Percentiles rank a stretch among this genome's conserved stretches.
phyloP scores from a whole-genome alignment of 1,140 invertebrate genomes.

The Linepithema humile region DNA sequence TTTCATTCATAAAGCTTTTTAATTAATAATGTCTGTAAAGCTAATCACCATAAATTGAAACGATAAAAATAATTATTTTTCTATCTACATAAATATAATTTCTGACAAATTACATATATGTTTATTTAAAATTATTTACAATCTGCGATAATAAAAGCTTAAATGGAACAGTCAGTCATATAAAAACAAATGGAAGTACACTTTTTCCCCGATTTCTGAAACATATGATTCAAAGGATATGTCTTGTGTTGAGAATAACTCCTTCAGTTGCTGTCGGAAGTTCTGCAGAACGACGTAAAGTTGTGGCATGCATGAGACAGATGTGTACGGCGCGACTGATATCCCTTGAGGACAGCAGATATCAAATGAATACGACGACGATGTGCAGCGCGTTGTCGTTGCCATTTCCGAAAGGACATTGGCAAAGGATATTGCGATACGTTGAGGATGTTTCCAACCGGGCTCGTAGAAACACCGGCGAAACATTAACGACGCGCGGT shows the following conservation, averaged over 20 bases:
- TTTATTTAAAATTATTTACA: background rate
- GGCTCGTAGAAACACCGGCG: conserved; percentile 28
- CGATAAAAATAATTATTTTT: too few relatives aligned
- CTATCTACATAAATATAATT: background rate
- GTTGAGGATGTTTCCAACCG: conserved; percentile 19
- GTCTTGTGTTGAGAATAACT: conserved; percentile 24
- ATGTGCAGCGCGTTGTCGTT: conserved; percentile 33
- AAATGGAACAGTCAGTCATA: background rate
- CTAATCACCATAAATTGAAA: too few relatives aligned
- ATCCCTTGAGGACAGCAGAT: conserved; percentile 32
- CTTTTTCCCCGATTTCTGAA: conserved; percentile 5
- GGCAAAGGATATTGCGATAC: conserved; percentile 63
- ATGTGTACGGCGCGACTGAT: conserved; percentile 21
- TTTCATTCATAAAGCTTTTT: too few relatives aligned
- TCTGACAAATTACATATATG: background rate
- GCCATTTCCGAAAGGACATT: conserved; percentile 56
- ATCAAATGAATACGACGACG: conserved; percentile 50
- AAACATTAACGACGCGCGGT: conserved; percentile 40
- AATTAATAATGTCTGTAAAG: too few relatives aligned
- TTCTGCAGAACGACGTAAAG: conserved; percentile 28
- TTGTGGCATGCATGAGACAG: conserved; percentile 29
- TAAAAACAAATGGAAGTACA: background rate
- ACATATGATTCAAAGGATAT: conserved; percentile 8
- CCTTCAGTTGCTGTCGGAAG: conserved; percentile 38
- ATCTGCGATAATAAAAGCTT: background rate